Evolutionary conservation across 2,888 invertebrate genomes (phyloP).

Genomic region (Nasonia oneida): DNA sequence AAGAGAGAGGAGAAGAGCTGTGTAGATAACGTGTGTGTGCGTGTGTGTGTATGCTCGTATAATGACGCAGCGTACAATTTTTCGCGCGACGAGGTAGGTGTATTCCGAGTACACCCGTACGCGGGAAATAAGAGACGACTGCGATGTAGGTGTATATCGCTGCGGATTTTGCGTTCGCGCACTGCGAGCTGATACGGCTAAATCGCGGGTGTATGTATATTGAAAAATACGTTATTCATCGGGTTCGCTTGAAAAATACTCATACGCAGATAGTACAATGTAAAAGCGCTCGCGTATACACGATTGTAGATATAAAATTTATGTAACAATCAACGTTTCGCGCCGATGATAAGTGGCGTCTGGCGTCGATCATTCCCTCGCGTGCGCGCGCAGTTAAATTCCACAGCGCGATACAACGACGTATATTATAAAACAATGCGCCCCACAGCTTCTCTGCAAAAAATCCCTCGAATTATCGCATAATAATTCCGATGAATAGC

Average conservation of each 20-base stretch:
- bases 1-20: background rate
- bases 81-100: background rate
- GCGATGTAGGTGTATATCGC: background rate
- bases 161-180: background rate
- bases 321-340: background rate
- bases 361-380: background rate
- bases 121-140: background rate
- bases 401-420: background rate
- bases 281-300: background rate
- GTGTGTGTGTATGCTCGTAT: background rate
- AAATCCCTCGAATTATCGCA: too few relatives aligned
- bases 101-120: background rate
- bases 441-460: background rate
- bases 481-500: too few relatives aligned
- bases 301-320: background rate
- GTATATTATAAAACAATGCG: too few relatives aligned
- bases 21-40: background rate
- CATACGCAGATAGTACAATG: background rate
- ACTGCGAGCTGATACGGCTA: too few relatives aligned
- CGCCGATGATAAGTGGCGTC: background rate
- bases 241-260: background rate
- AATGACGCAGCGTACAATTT: conserved; percentile 20
- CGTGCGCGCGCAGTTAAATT: background rate
- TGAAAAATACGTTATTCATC: too few relatives aligned
- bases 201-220: too few relatives aligned